A percentile compares a stretch with the other conserved stretches of the same genome.
phyloP scores from a whole-genome alignment of 1,140 invertebrate species.

The Nephila pilipes region DNA sequence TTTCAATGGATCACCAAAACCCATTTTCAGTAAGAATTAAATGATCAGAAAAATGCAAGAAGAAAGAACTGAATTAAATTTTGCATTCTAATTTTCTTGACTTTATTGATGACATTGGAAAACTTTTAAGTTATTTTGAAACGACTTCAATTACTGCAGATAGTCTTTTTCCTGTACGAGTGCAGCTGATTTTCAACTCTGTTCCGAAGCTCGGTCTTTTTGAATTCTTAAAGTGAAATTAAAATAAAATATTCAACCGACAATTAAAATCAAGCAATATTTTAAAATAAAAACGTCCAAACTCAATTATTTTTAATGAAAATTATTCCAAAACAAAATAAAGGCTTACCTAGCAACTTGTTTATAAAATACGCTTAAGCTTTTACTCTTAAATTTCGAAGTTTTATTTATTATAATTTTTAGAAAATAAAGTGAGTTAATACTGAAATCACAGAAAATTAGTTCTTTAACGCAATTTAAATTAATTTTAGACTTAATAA shows the following conservation, averaged over 20 bases:
- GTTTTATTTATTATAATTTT: not conserved
- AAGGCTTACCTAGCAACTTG: too few species aligned
- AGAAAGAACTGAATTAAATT: not conserved
- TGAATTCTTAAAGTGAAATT: not conserved
- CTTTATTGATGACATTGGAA: not conserved
- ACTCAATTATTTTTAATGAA: too few species aligned
- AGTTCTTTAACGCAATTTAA: too few species aligned
- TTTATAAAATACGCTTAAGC: not conserved
- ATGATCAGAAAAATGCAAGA: not conserved
- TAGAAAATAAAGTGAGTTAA: not conserved
- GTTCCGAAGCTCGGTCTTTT: not conserved
- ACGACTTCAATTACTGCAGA: not conserved
- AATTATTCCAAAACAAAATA: too few species aligned
- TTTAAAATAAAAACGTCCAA: too few species aligned
- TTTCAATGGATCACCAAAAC: constrained; percentile 17
- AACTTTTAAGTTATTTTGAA: not conserved
- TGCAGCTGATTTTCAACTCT: too few species aligned
- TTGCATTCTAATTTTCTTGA: not conserved
- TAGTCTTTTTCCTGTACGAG: not conserved
- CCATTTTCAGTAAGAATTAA: constrained; percentile 22
- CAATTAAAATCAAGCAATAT: too few species aligned
- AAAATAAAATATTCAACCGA: not conserved
- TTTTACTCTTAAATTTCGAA: not conserved
- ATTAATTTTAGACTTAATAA: too few species aligned
- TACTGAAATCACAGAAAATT: too few species aligned